phyloP scores from a whole-genome alignment of 2,888 invertebrate species.

The Drosophila pegasa region DNA sequence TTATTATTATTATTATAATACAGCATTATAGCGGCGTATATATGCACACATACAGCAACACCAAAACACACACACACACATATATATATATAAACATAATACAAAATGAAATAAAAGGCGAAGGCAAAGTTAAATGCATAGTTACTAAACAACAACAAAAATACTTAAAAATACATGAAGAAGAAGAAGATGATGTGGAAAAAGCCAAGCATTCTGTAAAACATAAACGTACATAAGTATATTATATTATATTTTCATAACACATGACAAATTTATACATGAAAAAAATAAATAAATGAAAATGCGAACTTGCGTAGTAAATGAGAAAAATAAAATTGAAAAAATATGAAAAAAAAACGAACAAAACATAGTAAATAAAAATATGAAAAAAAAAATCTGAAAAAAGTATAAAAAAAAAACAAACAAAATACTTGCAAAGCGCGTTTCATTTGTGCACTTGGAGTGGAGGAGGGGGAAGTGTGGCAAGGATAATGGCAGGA shows the following conservation, averaged over 20 bases:
- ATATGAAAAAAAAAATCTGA: conserved; percentile 69
- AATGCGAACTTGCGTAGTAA: conserved; percentile 76
- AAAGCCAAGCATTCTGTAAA: conserved; percentile 81
- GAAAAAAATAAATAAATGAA: conserved; percentile 45
- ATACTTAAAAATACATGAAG: conserved; percentile 40
- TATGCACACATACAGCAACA: conserved; percentile 18
- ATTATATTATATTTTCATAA: conserved; percentile 79
- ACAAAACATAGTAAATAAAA: conserved; percentile 76
- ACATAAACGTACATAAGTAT: conserved; percentile 78
- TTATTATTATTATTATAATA: conserved; percentile 53
- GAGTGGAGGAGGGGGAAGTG: background rate
- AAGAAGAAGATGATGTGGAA: conserved; percentile 10
- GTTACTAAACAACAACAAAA: conserved; percentile 58
- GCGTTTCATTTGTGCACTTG: conserved; percentile 59
- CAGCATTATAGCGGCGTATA: conserved; percentile 45
- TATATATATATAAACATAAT: conserved; percentile 25
- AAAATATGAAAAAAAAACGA: conserved; percentile 65
- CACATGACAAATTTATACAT: conserved; percentile 81
- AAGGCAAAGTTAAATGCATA: conserved; percentile 74
- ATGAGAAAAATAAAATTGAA: conserved; percentile 73
- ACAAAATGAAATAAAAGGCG: conserved; percentile 46
- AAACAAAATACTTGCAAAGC: conserved; percentile 42
- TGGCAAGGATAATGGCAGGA: conserved; percentile 39
- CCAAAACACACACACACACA: conserved; percentile 18
- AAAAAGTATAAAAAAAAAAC: conserved; percentile 43